These are phyloP conservation scores for Pseudomyrmex flavicornis DNA, from an alignment of 1,140 invertebrate genomes.

Conservation along the genomic window DNA sequence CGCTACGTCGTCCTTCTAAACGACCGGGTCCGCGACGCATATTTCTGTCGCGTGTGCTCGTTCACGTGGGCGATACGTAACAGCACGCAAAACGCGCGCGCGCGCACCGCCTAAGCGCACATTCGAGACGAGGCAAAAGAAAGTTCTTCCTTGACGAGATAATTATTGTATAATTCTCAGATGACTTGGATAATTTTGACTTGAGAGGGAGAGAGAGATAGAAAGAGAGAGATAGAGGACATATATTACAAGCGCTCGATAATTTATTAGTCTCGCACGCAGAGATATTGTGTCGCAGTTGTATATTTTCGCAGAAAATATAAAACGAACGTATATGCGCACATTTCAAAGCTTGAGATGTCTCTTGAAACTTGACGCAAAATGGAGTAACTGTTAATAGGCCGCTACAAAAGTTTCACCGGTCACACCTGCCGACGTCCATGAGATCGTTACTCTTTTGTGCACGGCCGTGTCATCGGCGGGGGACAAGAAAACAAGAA, in stretches of 20 bases:
- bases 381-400: conserved; percentile 60
- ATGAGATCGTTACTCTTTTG: conserved; percentile 51
- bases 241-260: neutral
- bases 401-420: conserved; percentile 59
- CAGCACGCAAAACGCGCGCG: conserved; percentile 13
- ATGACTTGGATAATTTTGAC: conserved; percentile 41
- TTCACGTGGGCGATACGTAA: conserved; percentile 12
- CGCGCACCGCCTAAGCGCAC: neutral
- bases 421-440: conserved; percentile 60
- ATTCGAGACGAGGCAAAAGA: conserved; percentile 46
- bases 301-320: neutral
- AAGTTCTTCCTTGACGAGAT: conserved; percentile 9
- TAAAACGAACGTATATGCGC: neutral
- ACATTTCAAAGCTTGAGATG: too few relatives aligned
- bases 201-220: neutral
- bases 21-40: conserved; percentile 32
- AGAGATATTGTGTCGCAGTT: neutral
- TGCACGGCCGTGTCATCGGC: conserved; percentile 31
- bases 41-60: conserved; percentile 37
- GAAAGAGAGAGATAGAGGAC: too few relatives aligned
- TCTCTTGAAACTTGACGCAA: conserved; percentile 5
- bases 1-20: conserved; percentile 38
- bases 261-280: conserved; percentile 32
- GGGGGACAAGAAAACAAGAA: conserved; percentile 19
- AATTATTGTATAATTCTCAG: conserved; percentile 17